A percentile compares a stretch with the other conserved stretches of the same genome.
Conservation (phyloP, 2,888 invertebrate genomes). For the Allacma fusca region DNA sequence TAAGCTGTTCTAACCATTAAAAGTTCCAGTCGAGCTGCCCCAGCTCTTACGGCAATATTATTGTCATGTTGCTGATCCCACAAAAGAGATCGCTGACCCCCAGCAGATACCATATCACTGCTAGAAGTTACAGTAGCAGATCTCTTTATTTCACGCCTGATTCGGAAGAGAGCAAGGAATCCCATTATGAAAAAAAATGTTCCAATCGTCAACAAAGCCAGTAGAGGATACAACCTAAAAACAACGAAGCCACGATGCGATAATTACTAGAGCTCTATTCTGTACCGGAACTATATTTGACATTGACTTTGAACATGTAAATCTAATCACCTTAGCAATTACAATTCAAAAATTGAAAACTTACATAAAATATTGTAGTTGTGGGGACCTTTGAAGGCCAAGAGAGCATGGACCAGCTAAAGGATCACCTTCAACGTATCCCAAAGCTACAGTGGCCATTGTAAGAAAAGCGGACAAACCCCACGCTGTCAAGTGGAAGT, state of each 20-base stretch:
- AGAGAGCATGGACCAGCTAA: conserved; percentile 55
- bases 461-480: conserved; percentile 95
- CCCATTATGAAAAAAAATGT: conserved; percentile 92
- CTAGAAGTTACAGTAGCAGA: conserved; percentile 56
- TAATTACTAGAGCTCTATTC: no score
- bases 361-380: conserved; percentile 60
- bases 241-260: background rate
- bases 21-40: conserved; percentile 59
- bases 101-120: conserved; percentile 58
- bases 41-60: conserved; percentile 54
- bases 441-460: conserved; percentile 92
- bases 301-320: no score
- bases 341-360: conserved; percentile 13
- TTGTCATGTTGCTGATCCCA: conserved; percentile 59
- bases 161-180: conserved; percentile 93
- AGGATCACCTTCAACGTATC: conserved; percentile 84
- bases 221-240: conserved; percentile 87
- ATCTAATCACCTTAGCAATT: no score
- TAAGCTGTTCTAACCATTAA: conserved; percentile 64
- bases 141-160: conserved; percentile 69
- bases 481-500: conserved; percentile 98
- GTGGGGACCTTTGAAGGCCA: conserved; percentile 43
- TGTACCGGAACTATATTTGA: no score
- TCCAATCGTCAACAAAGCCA: conserved; percentile 89
- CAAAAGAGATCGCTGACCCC: conserved; percentile 57